These are phyloP conservation scores for Eublepharis macularius DNA, from an alignment of 2,113 vertebrate species.

Conservation along the genomic window DNA sequence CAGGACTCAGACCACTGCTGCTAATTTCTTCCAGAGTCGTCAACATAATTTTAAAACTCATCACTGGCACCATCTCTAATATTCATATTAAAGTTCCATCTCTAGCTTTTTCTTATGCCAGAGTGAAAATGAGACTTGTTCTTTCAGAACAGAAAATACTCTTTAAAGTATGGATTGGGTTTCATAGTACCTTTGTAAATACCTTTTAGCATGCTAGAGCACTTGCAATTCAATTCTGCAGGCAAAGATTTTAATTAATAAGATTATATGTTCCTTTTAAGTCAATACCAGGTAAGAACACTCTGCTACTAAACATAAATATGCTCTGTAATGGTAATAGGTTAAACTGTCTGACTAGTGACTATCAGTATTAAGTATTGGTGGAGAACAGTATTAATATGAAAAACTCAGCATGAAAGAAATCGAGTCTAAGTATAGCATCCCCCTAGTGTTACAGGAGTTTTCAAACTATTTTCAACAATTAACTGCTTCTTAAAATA, in stretches of 20 bases:
- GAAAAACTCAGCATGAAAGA: not conserved
- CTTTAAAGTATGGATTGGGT: not conserved
- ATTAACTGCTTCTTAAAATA: no score
- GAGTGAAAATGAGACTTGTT: not conserved
- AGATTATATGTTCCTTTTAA: not conserved
- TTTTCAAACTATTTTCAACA: no score
- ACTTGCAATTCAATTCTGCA: not conserved
- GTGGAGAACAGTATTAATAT: not conserved
- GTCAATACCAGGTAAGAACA: not conserved
- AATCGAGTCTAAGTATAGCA: not conserved
- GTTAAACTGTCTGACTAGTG: not conserved
- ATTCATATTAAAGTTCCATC: not conserved
- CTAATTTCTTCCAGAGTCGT: not conserved
- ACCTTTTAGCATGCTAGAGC: not conserved
- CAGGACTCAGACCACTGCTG: not conserved
- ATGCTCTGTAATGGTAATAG: not conserved
- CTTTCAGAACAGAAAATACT: not conserved
- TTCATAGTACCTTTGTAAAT: not conserved
- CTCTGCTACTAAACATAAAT: not conserved
- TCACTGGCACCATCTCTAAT: not conserved
- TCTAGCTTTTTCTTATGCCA: not conserved
- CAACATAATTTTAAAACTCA: not conserved
- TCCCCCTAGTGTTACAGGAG: not conserved
- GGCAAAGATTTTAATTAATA: not conserved
- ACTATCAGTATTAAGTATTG: not conserved